Evolutionary conservation across 2,797 vertebrate species (phyloP), one percentile per base, ranked within the genome.

Genomic region (Valencia hispanica): DNA sequence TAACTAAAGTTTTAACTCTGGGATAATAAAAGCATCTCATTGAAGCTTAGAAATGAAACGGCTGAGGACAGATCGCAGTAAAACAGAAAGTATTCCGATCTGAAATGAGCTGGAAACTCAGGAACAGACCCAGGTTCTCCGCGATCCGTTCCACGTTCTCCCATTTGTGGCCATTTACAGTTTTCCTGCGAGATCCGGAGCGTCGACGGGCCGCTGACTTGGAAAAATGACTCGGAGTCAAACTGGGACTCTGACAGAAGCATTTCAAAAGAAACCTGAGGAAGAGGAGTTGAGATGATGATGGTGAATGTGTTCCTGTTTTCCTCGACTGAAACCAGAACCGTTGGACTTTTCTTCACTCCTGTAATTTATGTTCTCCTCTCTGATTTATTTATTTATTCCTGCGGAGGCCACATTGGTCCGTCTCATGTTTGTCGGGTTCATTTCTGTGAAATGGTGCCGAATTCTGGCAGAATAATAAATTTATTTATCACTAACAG

Each of bases 381-480:
- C 66, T 87, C 79, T 69, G 92, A 94, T 95, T 91, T 89, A 95
- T 97, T 96, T 97, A 93, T 97, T 97, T 95, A 95, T 80, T 83
- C 10, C 34, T 93, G 89, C 75, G 87, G 93, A 43, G 96, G 95
- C 96, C 97, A 98, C 93, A 96, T 97, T 98, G 97, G 97, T 96
- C 95, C 90, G 91, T 96, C 91, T 85, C 91, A 82, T 91, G 80
- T 93, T 89, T 88, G 77, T 92, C 94, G 94, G 79, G 39, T 73
- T 88, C 87, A 95, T 99, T 99, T 99, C 97, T 96, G 81, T 97
- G 96, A 97, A 97, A 98, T 98, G 86, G 87, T 94, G 95, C 96
- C 96, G 82, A 80, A 79, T 92, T 93, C 90, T 96, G 97, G 96
- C 96, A 89, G 94, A 86, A 91, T 88, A 94, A 96, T 90, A 97